Evolutionary conservation across 35 echinoderm and acorn worm genomes (phyloP).

Genomic region (Heliocidaris erythrogramma): DNA sequence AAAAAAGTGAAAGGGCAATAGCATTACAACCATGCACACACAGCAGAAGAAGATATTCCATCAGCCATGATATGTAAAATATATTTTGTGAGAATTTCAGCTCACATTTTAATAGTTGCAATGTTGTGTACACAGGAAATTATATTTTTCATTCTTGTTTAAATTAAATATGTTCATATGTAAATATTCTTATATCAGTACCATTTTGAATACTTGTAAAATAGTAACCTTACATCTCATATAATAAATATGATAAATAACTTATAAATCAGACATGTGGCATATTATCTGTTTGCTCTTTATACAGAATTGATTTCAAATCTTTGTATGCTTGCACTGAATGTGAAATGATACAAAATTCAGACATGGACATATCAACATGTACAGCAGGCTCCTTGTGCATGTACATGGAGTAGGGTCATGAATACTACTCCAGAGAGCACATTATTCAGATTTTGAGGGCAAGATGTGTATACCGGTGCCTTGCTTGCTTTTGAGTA

Average conservation of each 20-base stretch:
- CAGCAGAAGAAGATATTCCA: background rate
- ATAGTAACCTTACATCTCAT: background rate
- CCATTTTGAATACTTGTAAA: background rate
- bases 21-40: background rate
- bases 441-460: too few species aligned
- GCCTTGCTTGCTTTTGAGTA: too few species aligned
- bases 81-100: background rate
- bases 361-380: too few species aligned
- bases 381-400: too few species aligned
- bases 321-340: background rate
- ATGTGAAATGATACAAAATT: background rate
- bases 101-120: background rate
- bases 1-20: too few species aligned
- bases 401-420: too few species aligned
- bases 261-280: background rate
- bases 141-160: background rate
- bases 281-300: background rate
- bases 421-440: too few species aligned
- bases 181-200: background rate
- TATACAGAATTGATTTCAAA: background rate
- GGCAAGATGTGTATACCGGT: too few species aligned
- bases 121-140: background rate
- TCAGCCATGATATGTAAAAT: background rate
- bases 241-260: slow-evolving; percentile 14
- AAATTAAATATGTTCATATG: background rate